These are phyloP conservation scores for Tringa solitaria DNA, from an alignment of 2,113 vertebrate genomes.

Conservation along the genomic window DNA sequence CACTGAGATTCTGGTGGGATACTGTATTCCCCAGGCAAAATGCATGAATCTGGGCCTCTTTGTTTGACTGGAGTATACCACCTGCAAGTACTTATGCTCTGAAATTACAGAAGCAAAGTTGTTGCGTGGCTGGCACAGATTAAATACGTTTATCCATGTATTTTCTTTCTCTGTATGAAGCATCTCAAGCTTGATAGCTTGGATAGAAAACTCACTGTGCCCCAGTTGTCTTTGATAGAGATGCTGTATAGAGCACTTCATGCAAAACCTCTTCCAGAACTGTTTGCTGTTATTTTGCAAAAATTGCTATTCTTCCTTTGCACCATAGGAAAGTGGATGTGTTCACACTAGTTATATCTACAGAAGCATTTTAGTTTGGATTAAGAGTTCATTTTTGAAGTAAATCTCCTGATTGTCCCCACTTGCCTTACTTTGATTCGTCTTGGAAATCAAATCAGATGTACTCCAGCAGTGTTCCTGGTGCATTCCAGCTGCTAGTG, in stretches of 20 bases:
- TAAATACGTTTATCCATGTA: not conserved
- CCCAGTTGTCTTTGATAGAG: not conserved
- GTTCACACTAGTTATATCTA: not conserved
- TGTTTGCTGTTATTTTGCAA: not conserved
- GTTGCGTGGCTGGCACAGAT: not conserved
- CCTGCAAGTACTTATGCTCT: not conserved
- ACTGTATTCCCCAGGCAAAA: not conserved
- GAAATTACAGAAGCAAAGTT: not conserved
- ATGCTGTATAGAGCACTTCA: not conserved
- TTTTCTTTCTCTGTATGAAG: not conserved
- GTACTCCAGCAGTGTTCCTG: not conserved
- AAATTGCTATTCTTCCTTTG: not conserved
- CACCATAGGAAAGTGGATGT: not conserved
- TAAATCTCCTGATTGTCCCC: not conserved
- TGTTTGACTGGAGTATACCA: not conserved
- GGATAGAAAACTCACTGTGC: not conserved
- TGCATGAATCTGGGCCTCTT: not conserved
- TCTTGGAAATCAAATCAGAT: not conserved
- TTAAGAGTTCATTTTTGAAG: not conserved
- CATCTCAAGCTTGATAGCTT: not conserved
- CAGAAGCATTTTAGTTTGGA: not conserved
- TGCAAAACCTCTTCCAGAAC: not conserved
- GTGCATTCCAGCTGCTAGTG: not conserved
- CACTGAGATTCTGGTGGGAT: not conserved
- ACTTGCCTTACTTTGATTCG: not conserved